Base-by-base conservation (phyloP, 2,113 vertebrate species). In the Rhabdornis inornatus region DNA sequence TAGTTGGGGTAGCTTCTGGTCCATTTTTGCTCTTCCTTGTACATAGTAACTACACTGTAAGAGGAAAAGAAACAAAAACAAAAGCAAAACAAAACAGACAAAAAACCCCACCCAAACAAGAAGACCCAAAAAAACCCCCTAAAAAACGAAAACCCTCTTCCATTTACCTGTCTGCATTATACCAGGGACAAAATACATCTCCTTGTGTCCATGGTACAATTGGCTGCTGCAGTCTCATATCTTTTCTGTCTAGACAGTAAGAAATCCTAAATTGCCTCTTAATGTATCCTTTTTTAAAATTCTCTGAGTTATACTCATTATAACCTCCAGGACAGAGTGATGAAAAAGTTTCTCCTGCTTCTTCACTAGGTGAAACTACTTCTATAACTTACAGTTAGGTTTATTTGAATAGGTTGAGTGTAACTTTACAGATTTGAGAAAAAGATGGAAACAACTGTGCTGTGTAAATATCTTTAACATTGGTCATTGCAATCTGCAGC, bases 61-160 rank as follows among this genome's bases (percentile, higher is more conserved):
- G 74, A 76, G 42, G 2, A 39, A 57, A 83, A 24, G 9, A 52
- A 80, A 64, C 11, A 83, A 66, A 40, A 2, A 6, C 28, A 49
- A 13, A 27, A 18, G 6, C 6, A 31, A 56, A 88, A 37, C 3
- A 15, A 42, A 39, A 31, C 7, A 15, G 17, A 28, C 15, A 37
- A 30, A 35, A n/a, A 30, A 1, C 1, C 21, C 39, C 33, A 35
- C 11, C 20, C 10, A 40, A 83, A 61, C 5, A 53, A 77, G 20
- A 30, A 30, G 25, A 19, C 5, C 11, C 33, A 5, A 12, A 15
- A 11, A 11, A 13, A 3, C 0, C 11, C 10, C 17, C 23, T 23
- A 13, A 57, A 49, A 65, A 49, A 2, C 8, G 15, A 20, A 37
- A 49, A 19, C 5, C 2, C 8, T n/a, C 9, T 90, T 72, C 20